A percentile compares a stretch with the other conserved stretches of the same genome.
Conservation (phyloP, 2,888 invertebrate species). For the Halictus quadricinctus region DNA sequence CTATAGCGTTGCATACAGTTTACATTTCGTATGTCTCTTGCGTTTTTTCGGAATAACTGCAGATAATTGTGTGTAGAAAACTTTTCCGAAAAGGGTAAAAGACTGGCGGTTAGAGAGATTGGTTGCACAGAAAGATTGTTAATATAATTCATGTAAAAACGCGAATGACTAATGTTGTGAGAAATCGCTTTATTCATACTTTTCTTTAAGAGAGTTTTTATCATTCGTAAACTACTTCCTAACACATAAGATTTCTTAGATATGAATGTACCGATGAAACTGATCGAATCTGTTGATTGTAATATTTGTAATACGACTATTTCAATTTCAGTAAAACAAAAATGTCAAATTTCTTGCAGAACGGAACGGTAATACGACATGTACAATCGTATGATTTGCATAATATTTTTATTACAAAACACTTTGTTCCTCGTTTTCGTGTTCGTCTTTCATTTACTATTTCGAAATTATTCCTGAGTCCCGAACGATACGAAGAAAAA, state of each 20-base stretch:
- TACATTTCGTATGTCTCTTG: conserved; percentile 14
- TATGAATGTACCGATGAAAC: conserved; percentile 37
- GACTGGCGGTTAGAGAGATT: background rate
- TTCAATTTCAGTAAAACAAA: background rate
- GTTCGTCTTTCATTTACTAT: background rate
- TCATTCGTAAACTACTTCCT: conserved; percentile 38
- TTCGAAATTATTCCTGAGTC: background rate
- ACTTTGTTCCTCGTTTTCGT: background rate
- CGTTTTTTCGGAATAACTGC: conserved; percentile 15
- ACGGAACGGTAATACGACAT: conserved; percentile 10
- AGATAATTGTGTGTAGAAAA: conserved; percentile 3
- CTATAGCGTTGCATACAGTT: conserved; percentile 45
- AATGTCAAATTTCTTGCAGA: background rate
- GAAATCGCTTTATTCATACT: background rate
- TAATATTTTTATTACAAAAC: background rate
- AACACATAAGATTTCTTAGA: conserved; percentile 25
- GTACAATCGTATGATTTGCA: background rate
- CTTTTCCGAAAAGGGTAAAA: conserved; percentile 3
- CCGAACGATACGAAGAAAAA: background rate
- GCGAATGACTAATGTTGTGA: conserved; percentile 23
- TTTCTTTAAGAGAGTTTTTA: conserved; percentile 43
- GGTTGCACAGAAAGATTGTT: conserved; percentile 10
- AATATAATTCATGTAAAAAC: conserved; percentile 24
- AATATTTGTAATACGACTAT: conserved; percentile 30
- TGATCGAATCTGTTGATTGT: conserved; percentile 32